A percentile compares a stretch with the other conserved stretches of the same genome.
Evolutionary conservation across 37 sponge, comb jelly and placozoan species (phyloP).

Genomic region (Geodia barretti): DNA sequence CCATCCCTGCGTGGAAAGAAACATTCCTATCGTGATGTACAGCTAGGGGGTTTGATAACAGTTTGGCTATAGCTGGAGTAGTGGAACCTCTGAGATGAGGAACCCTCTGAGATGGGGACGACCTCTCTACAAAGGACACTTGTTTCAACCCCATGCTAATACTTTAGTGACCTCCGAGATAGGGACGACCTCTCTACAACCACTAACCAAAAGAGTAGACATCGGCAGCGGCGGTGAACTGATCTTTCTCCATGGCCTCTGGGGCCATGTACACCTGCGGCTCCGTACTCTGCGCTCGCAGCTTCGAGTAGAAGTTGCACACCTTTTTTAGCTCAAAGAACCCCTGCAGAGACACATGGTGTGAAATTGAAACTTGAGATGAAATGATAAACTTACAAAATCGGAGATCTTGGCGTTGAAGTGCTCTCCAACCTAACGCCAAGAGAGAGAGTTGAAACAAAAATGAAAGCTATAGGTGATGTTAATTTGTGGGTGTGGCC

Average conservation of each 20-base stretch:
- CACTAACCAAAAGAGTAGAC: constrained; percentile 72
- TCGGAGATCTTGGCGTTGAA: constrained; percentile 59
- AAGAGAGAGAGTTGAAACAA: neutral
- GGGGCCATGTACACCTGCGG: constrained; percentile 48
- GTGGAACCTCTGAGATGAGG: too few relatives aligned
- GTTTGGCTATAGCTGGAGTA: neutral
- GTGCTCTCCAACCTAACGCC: constrained; percentile 32
- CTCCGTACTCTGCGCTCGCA: neutral
- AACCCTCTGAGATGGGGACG: too few relatives aligned
- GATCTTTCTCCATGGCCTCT: constrained; percentile 37
- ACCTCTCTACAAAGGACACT: neutral
- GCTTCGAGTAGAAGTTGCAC: constrained; percentile 7
- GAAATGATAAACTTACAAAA: constrained; percentile 35
- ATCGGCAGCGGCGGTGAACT: constrained; percentile 42
- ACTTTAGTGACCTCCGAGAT: too few relatives aligned
- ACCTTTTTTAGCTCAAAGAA: constrained; percentile 40
- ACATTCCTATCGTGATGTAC: neutral
- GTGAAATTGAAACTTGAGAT: too few relatives aligned
- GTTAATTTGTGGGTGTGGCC: neutral
- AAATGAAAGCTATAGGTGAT: neutral
- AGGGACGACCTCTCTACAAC: neutral
- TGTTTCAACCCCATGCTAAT: too few relatives aligned
- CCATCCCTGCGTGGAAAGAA: constrained; percentile 59
- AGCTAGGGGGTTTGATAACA: neutral
- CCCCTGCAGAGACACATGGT: constrained; percentile 34